Evolutionary conservation across 2,888 invertebrate species (phyloP), one percentile per base, ranked within the genome.

Genomic region (Ferdinandea cuprea): DNA sequence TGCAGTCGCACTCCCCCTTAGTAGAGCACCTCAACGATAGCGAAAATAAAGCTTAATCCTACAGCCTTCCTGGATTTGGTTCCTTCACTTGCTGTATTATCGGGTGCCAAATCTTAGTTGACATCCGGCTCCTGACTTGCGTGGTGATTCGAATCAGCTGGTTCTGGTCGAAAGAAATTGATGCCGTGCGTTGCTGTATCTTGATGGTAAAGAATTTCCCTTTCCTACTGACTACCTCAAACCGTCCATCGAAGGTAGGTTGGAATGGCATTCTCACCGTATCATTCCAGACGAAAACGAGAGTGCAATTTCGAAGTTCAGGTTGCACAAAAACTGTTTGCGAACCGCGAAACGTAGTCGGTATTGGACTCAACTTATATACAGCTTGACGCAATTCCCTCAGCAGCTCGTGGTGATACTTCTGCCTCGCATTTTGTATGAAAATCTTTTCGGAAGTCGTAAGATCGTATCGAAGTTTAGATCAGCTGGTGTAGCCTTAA

Each of bases 391-490:
- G 71, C 7, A 73, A 15, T 19, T 68, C 13, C 25, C 42, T 35
- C n/a, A 68, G 21, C 9, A 80, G 48, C 32, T 73, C 68, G 1
- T 50, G 37, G 35, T 35, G 15, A 21, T 19, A 37, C 19, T 40
- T 19, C 9, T 46, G 2, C 3, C 3, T 17, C 7, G 15, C 0
- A 2, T 30, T 7, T 0, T 3, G 11, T 6, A n/a, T 7, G 9
- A 19, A 19, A 54, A 35, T 19, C 46, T 15, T n/a, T 13, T 7
- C n/a, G 74, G 19, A 37, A 85, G 13, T 78, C 86, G 68, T n/a
- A 89, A 68, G 3, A 85, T 58, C 30, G 85, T 59, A 0, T 89
- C 89, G 63, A 87, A 89, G 0, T 89, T 84, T 56, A 90, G 61
- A 54, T 88, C 86, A 0, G 88, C 86, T 28, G 88, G 72, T 0